A percentile compares a stretch with the other conserved stretches of the same genome.
These are phyloP conservation scores for Urocitellus parryii DNA, from an alignment of 2,113 vertebrate species.

Conservation along the genomic window DNA sequence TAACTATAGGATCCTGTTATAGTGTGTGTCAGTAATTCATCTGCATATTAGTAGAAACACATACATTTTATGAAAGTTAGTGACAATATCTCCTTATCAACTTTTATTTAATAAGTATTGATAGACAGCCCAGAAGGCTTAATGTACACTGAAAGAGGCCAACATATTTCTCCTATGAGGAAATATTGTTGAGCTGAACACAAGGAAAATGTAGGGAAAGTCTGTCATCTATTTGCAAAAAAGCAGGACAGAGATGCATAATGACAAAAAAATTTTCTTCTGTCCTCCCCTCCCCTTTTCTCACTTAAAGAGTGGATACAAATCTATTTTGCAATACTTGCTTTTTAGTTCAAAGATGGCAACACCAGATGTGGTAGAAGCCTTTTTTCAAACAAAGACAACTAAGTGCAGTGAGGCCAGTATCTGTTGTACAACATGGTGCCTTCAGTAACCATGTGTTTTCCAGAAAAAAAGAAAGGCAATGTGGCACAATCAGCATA, in stretches of 20 bases:
- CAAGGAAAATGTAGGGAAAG: not conserved
- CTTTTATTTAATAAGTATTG: not conserved
- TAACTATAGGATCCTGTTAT: not conserved
- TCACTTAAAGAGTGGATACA: not conserved
- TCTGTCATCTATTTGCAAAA: not conserved
- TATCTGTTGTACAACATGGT: too few species aligned
- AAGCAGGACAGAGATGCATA: not conserved
- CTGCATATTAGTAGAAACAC: not conserved
- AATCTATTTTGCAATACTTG: not conserved
- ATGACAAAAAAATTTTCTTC: not conserved
- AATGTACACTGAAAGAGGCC: not conserved
- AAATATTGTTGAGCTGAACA: not conserved
- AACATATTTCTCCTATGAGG: not conserved
- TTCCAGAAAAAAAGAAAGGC: too few species aligned
- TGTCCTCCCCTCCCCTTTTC: not conserved
- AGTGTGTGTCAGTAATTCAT: not conserved
- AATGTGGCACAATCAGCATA: too few species aligned
- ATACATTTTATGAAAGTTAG: not conserved
- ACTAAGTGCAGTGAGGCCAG: too few species aligned
- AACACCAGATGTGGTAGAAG: too few species aligned
- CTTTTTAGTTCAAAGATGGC: not conserved
- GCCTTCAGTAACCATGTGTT: too few species aligned
- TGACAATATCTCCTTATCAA: not conserved
- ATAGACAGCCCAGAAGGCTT: not conserved
- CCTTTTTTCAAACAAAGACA: too few species aligned